Percentiles rank a stretch among this genome's conserved stretches.
Evolutionary conservation across 1,140 invertebrate species (phyloP).

Genomic region (Saxidomus purpurata): DNA sequence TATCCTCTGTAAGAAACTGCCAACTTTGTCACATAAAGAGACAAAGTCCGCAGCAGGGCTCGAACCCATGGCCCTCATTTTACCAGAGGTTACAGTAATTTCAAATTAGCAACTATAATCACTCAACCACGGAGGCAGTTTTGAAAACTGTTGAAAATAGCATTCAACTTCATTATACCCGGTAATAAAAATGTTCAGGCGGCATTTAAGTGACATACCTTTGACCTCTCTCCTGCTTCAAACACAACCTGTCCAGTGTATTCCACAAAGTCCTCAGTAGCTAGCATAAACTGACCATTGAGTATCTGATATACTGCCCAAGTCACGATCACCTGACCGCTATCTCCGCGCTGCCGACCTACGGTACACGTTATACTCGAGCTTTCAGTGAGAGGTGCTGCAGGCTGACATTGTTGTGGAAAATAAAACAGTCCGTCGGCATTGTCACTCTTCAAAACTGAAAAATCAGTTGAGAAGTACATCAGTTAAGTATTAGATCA

Average conservation of each 20-base stretch:
- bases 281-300: slow-evolving; percentile 48
- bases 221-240: slow-evolving; percentile 77
- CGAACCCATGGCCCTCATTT: too few relatives aligned
- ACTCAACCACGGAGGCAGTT: too few relatives aligned
- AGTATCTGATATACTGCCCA: slow-evolving; percentile 78
- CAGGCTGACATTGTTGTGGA: slow-evolving; percentile 76
- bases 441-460: slow-evolving; percentile 86
- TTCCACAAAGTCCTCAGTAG: slow-evolving; percentile 79
- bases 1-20: too few relatives aligned
- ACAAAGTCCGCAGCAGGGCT: too few relatives aligned
- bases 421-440: slow-evolving; percentile 85
- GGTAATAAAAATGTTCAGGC: too few relatives aligned
- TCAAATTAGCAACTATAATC: too few relatives aligned
- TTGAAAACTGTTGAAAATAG: too few relatives aligned
- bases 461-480: too few relatives aligned
- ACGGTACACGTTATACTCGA: slow-evolving; percentile 77
- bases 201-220: slow-evolving; percentile 80
- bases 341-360: slow-evolving; percentile 76
- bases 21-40: too few relatives aligned
- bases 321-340: slow-evolving; percentile 79
- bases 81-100: too few relatives aligned
- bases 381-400: slow-evolving; percentile 68
- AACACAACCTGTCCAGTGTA: slow-evolving; percentile 79
- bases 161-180: too few relatives aligned
- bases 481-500: too few relatives aligned